A percentile compares a stretch with the other conserved stretches of the same genome.
phyloP scores from a whole-genome alignment of 2,888 invertebrate genomes.

The Bombylius major region DNA sequence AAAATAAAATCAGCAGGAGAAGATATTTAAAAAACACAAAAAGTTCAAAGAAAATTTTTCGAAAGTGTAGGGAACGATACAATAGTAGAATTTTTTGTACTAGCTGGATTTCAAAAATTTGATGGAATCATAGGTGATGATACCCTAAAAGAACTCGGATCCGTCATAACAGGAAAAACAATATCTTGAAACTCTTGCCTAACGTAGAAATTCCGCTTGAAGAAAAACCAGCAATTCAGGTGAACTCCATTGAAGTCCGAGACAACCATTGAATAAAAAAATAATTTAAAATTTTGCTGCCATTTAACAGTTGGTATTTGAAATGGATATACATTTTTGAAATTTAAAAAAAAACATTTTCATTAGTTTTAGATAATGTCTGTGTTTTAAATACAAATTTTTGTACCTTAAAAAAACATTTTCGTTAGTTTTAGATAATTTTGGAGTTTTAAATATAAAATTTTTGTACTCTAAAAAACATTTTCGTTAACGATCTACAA shows the following conservation, averaged over 20 bases:
- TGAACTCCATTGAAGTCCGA: constrained; percentile 1
- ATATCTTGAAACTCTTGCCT: constrained; percentile 1
- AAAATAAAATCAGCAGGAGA: constrained; percentile 3
- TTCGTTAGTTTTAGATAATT: too few species aligned
- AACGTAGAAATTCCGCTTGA: constrained; percentile 6
- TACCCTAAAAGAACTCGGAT: constrained; percentile 6
- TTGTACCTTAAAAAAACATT: too few species aligned
- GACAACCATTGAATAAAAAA: neutral
- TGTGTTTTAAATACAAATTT: too few species aligned
- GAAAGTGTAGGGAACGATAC: constrained; percentile 4
- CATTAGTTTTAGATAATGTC: too few species aligned
- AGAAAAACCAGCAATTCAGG: constrained; percentile 4
- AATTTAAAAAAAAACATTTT: too few species aligned
- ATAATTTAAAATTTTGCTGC: too few species aligned
- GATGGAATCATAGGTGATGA: constrained; percentile 9
- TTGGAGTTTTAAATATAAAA: too few species aligned
- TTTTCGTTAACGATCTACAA: too few species aligned
- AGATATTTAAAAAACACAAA: constrained; percentile 1
- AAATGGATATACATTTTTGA: too few species aligned
- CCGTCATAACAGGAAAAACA: constrained; percentile 3
- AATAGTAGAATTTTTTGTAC: constrained; percentile 6
- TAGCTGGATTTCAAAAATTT: constrained; percentile 5
- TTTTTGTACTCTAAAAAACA: too few species aligned
- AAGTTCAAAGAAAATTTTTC: constrained; percentile 7
- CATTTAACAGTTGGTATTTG: too few species aligned